Evolutionary conservation across 2,888 invertebrate species (phyloP).

Genomic region (Orthosia gracilis): DNA sequence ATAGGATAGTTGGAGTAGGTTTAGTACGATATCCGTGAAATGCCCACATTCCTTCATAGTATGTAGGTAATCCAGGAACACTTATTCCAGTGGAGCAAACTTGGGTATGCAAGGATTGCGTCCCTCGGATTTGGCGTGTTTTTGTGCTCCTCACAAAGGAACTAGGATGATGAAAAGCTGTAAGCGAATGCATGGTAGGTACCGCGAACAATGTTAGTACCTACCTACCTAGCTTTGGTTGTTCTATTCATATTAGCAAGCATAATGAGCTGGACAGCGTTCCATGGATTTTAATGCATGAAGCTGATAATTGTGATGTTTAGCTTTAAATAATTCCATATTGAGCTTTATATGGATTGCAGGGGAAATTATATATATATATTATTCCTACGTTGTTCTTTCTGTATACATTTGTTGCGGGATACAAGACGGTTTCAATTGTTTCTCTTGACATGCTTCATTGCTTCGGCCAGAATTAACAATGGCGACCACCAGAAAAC

Average conservation of each 20-base stretch:
- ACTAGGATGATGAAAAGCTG: conserved; percentile 42
- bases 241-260: neutral
- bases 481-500: no score
- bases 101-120: conserved; percentile 34
- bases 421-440: no score
- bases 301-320: neutral
- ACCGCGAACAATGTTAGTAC: conserved; percentile 1
- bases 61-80: conserved; percentile 8
- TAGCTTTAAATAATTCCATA: neutral
- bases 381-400: no score
- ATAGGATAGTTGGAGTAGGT: no score
- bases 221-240: neutral
- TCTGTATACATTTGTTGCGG: no score
- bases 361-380: no score
- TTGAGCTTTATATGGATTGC: no score
- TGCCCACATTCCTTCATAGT: neutral
- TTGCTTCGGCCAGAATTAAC: no score
- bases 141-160: conserved; percentile 52
- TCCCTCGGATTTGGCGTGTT: conserved; percentile 19
- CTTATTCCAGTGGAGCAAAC: conserved; percentile 27
- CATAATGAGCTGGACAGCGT: neutral
- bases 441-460: no score
- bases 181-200: conserved; percentile 27
- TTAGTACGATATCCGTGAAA: conserved; percentile 7
- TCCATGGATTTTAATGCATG: neutral